Evolutionary conservation across 37 sponge, comb jelly and placozoan species (phyloP).

Genomic region (Ianthella basta): DNA sequence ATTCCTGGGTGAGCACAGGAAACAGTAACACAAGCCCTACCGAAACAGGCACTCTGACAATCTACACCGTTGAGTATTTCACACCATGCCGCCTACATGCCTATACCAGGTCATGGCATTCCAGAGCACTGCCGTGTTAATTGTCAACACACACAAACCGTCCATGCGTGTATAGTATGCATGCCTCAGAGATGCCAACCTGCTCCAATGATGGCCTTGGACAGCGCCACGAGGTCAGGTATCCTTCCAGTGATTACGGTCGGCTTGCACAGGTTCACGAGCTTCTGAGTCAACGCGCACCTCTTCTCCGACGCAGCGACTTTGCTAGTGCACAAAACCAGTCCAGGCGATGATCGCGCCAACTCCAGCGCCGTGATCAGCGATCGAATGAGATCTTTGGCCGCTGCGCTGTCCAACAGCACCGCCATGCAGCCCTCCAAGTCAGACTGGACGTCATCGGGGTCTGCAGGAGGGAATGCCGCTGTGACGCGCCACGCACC

Average conservation of each 20-base stretch:
- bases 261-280: constrained; percentile 37
- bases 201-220: constrained; percentile 11
- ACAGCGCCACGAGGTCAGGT: constrained; percentile 56
- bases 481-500: neutral
- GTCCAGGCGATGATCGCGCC: constrained; percentile 14
- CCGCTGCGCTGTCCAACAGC: constrained; percentile 57
- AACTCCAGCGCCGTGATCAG: constrained; percentile 43
- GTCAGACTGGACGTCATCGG: constrained; percentile 42
- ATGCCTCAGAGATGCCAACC: neutral
- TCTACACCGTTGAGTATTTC: too few species aligned
- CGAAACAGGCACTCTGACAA: too few species aligned
- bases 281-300: constrained; percentile 36
- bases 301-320: constrained; percentile 37
- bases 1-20: too few species aligned
- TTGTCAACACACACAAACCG: too few species aligned
- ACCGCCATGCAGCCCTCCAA: constrained; percentile 58
- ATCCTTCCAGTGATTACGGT: constrained; percentile 51
- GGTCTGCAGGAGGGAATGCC: constrained; percentile 38
- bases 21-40: too few species aligned
- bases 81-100: too few species aligned
- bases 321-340: constrained; percentile 28
- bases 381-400: constrained; percentile 39
- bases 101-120: too few species aligned
- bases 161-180: too few species aligned
- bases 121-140: too few species aligned